Evolutionary conservation across 2,113 vertebrate genomes (phyloP), one percentile per base, ranked within the genome.

Genomic region (Platycercus adscitus): DNA sequence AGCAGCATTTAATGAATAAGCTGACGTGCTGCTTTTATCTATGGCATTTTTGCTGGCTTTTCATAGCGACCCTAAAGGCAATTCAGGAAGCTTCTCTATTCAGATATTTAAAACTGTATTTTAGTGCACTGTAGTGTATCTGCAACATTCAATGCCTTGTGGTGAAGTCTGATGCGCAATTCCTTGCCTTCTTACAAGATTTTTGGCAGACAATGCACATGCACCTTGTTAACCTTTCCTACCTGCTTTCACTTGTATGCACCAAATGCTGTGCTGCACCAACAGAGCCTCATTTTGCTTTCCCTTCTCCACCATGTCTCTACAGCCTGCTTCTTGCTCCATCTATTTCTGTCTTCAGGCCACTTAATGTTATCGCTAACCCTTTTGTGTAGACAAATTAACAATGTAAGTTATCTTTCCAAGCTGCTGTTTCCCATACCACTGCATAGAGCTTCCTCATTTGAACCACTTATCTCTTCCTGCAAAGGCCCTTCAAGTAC

Each of bases 401-500:
- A 93, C 81, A 86, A 86, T 39, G 12, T 39, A 75, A 61, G 13
- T 89, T 96, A 95, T 96, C 93, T 79, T 93, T 80, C 66, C 47
- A 77, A 94, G 79, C 79, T 91, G 77, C 82, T 90, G 92, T 81
- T 97, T 96, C 94, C 91, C 81, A 73, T 85, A 85, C 26, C 12
- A 2, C 58, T 2, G 10, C 73, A 75, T 1, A 85, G 23, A 58
- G n/a, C 66, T 96, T 96, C 93, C 95, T 84, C 81, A 83, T 95
- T 78, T 78, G 26, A 93, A 71, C 23, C 82, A 50, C 86, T 78
- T 95, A 95, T 95, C 96, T 91, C 65, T 89, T 91, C 75, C 78
- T 81, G 86, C 44, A 82, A 86, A 91, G 69, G 58, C 53, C 17
- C 49, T 91, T 81, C 49, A 65, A 84, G 70, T 85, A 75, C 53